These are phyloP conservation scores for Noctua janthina DNA, from an alignment of 2,888 invertebrate genomes.

Conservation along the genomic window DNA sequence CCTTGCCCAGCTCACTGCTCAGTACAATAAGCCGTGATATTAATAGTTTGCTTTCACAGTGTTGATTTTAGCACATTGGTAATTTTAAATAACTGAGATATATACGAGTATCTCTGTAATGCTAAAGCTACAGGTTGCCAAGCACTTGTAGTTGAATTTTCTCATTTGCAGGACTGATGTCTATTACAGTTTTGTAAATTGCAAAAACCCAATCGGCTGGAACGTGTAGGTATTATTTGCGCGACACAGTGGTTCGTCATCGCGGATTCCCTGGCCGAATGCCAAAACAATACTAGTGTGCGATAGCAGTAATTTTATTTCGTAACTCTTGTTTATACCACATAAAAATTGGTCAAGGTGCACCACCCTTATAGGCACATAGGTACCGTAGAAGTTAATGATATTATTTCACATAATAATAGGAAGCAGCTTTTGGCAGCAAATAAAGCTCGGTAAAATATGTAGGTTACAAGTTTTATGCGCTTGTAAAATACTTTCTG, in stretches of 20 bases:
- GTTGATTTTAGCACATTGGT: constrained; percentile 30
- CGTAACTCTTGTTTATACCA: constrained; percentile 86
- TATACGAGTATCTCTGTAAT: background rate
- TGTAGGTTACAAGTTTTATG: constrained; percentile 12
- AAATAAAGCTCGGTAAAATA: constrained; percentile 11
- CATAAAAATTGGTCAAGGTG: constrained; percentile 84
- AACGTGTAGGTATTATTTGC: constrained; percentile 71
- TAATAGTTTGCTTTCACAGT: constrained; percentile 59
- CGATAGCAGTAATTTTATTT: constrained; percentile 84
- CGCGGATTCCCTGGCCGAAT: constrained; percentile 77
- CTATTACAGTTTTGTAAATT: constrained; percentile 32
- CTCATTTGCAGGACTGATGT: background rate
- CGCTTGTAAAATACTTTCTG: constrained; percentile 40
- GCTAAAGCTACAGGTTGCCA: background rate
- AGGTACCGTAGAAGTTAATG: background rate
- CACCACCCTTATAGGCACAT: constrained; percentile 32
- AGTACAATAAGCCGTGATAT: constrained; percentile 51
- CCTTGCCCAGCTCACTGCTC: constrained; percentile 54
- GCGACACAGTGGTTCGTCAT: constrained; percentile 82
- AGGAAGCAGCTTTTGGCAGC: constrained; percentile 7
- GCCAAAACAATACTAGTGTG: constrained; percentile 78
- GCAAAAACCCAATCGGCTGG: constrained; percentile 67
- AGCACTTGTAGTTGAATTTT: constrained; percentile 9
- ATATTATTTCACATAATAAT: background rate
- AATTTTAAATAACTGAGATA: constrained; percentile 22